Evolutionary conservation across 92 coral and sea anemone genomes (phyloP), one percentile per base, ranked within the genome.

Genomic region (Heteractis magnifica): DNA sequence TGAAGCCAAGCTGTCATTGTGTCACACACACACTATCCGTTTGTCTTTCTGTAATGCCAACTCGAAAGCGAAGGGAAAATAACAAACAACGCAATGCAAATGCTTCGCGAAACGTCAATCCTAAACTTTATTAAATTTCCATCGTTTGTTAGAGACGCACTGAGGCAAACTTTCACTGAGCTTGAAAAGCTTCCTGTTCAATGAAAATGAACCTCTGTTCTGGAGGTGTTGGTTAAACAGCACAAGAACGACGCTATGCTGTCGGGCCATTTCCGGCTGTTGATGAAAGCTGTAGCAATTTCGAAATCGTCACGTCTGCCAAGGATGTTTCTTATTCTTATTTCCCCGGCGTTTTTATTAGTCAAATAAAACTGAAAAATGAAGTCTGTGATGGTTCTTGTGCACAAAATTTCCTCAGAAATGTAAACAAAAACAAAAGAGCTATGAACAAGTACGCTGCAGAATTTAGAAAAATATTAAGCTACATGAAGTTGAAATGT

Each of bases 221-320:
- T 62, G 70, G 73, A 68, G 73, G 73, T 68, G 49, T 68, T 26
- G 49, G 72, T 12, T 7, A 8, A 26, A 68, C 14, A 23, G 19
- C 23, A 11, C 8, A 68, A 68, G 50, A 68, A 65, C 21, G 73
- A 68, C 73, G 73, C 49, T 8, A 9, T 68, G 73, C 73, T 20
- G 48, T 68, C 12, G 15, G 11, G 23, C 12, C 73, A 68, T 68
- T 68, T 68, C 73, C 73, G 73, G 73, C 11, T 26, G 1, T 20
- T 11, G 73, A 68, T 68, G 73, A 68, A 68, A 68, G 49, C 73
- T 68, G 49, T 9, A 26, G 73, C 73, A 68, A 68, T 68, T 68
- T 68, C 73, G 73, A 68, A 68, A 68, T 68, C 71, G 26, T 18
- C 73, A 68, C 73, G 73, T 23, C 73, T 68, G 14, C 13, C 13